Evolutionary conservation across 2,113 vertebrate species (phyloP).

Genomic region (Meriones unguiculatus): DNA sequence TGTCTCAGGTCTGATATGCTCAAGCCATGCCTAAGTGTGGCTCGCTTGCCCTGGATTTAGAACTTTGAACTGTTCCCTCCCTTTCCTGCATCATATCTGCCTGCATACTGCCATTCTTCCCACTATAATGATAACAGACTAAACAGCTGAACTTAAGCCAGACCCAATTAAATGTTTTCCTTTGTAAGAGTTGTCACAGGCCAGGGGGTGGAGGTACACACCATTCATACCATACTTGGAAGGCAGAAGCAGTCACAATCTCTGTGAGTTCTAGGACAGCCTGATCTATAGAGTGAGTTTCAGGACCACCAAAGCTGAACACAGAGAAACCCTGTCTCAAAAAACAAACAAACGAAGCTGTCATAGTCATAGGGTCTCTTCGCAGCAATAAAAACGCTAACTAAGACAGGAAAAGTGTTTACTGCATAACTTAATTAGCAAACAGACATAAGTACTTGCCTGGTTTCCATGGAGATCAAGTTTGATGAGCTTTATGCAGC

Average conservation of each 20-base stretch:
- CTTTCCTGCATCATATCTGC: background rate
- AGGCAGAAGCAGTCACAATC: no score
- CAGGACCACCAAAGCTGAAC: no score
- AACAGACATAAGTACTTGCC: constrained; percentile 71
- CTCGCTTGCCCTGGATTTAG: background rate
- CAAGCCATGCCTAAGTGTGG: background rate
- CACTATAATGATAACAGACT: background rate
- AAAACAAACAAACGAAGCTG: no score
- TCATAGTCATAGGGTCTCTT: background rate
- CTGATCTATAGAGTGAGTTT: no score
- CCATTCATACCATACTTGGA: no score
- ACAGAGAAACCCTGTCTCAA: no score
- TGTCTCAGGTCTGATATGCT: background rate
- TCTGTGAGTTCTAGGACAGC: no score
- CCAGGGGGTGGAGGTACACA: no score
- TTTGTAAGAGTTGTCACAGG: background rate
- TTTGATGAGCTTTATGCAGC: constrained; percentile 84
- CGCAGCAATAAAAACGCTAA: background rate
- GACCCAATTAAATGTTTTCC: background rate
- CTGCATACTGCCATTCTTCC: background rate
- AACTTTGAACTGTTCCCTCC: background rate
- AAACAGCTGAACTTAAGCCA: background rate
- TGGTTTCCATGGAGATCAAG: constrained; percentile 87
- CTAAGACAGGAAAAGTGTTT: background rate
- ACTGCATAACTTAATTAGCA: background rate